Evolutionary conservation across 2,888 invertebrate species (phyloP).

Genomic region (Heteromurus nitidus): DNA sequence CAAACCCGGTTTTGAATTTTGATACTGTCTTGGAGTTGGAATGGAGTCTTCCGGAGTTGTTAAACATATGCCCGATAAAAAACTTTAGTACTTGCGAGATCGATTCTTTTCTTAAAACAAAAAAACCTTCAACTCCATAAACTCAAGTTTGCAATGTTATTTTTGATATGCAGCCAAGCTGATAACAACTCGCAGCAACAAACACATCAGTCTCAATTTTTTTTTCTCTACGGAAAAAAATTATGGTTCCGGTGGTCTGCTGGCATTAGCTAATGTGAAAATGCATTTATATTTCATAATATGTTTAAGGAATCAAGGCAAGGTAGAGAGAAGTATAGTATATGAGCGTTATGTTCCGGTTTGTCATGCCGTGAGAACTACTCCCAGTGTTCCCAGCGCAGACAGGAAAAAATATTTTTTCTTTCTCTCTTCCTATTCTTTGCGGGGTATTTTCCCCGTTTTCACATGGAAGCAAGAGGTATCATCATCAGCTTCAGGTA

Average conservation of each 20-base stretch:
- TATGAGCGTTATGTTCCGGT: slow-evolving; percentile 43
- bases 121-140: too few relatives aligned
- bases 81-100: slow-evolving; percentile 19
- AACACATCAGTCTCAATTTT: slow-evolving; percentile 6
- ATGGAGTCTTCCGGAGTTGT: slow-evolving; percentile 23
- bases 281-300: background rate
- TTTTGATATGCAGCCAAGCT: slow-evolving; percentile 11
- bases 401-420: slow-evolving; percentile 31
- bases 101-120: slow-evolving; percentile 7
- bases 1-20: too few relatives aligned
- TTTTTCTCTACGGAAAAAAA: slow-evolving; percentile 24
- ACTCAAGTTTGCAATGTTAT: background rate
- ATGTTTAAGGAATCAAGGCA: background rate
- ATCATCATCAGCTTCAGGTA: background rate
- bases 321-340: background rate
- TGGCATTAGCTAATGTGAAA: slow-evolving; percentile 8
- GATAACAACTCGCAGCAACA: background rate
- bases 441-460: slow-evolving; percentile 13
- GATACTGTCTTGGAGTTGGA: too few relatives aligned
- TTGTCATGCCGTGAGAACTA: slow-evolving; percentile 50
- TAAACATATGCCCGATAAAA: slow-evolving; percentile 42
- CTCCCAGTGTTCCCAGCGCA: slow-evolving; percentile 48
- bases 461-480: too few relatives aligned
- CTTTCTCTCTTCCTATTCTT: slow-evolving; percentile 29
- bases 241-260: slow-evolving; percentile 26